Evolutionary conservation across 1,140 invertebrate genomes (phyloP).

Genomic region (Drosophila mayri): DNA sequence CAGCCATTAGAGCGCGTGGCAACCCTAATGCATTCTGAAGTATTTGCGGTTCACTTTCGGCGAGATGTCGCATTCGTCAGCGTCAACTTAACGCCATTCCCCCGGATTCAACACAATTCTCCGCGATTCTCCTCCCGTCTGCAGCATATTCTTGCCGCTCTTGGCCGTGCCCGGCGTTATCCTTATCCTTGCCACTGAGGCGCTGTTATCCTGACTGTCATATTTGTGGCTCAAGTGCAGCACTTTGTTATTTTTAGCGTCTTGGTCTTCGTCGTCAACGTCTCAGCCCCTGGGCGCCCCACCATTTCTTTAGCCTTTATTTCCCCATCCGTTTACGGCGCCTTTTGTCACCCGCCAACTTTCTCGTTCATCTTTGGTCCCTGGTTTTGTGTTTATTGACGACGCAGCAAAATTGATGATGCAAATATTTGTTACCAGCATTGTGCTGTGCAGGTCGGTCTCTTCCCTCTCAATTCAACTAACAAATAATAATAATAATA

Average conservation of each 20-base stretch:
- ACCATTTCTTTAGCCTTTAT: slow-evolving; percentile 6
- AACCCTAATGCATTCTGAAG: slow-evolving; percentile 47
- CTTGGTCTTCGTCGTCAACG: slow-evolving; percentile 38
- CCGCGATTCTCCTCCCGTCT: background rate
- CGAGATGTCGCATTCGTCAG: slow-evolving; percentile 63
- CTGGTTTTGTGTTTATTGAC: slow-evolving; percentile 42
- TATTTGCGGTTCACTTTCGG: slow-evolving; percentile 45
- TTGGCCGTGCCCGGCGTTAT: slow-evolving; percentile 11
- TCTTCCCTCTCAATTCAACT: background rate
- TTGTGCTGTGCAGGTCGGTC: background rate
- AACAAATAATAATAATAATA: background rate
- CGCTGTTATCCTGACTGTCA: slow-evolving; percentile 55
- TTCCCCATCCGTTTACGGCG: background rate
- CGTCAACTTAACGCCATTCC: slow-evolving; percentile 59
- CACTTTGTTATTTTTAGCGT: slow-evolving; percentile 74
- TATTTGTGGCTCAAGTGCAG: slow-evolving; percentile 72
- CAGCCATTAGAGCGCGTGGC: slow-evolving; percentile 27
- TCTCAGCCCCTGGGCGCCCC: slow-evolving; percentile 3
- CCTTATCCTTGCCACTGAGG: slow-evolving; percentile 37
- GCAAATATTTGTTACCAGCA: slow-evolving; percentile 60
- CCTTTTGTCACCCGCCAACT: slow-evolving; percentile 17
- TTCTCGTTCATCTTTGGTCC: slow-evolving; percentile 16
- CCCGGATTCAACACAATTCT: slow-evolving; percentile 14
- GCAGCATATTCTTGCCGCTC: slow-evolving; percentile 9
- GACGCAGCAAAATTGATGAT: slow-evolving; percentile 56